phyloP scores from a whole-genome alignment of 1,140 invertebrate species.

The Heliconius himera region DNA sequence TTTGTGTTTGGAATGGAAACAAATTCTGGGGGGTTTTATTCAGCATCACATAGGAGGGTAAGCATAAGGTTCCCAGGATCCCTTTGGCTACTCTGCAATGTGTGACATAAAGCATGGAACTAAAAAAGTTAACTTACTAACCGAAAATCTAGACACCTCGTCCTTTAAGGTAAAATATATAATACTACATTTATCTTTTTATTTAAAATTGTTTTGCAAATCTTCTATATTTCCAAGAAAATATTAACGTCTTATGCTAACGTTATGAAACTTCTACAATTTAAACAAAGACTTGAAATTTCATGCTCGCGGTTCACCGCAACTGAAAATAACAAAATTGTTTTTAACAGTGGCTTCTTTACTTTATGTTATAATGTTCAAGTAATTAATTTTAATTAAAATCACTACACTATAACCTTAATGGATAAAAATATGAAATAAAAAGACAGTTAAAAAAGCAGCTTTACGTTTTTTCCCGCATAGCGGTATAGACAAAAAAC shows the following conservation, averaged over 20 bases:
- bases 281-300: conserved; percentile 9
- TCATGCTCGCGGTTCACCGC: not conserved
- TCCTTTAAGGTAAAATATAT: no score
- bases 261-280: not conserved
- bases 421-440: not conserved
- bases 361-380: not conserved
- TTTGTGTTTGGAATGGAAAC: no score
- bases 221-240: not conserved
- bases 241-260: not conserved
- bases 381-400: not conserved
- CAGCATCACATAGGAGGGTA: no score
- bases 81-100: no score
- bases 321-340: not conserved
- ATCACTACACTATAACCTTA: not conserved
- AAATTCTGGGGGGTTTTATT: no score
- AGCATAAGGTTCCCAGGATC: no score
- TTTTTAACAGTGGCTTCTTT: not conserved
- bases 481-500: no score
- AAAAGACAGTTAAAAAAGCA: no score
- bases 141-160: no score
- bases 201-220: not conserved
- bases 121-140: no score
- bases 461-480: no score
- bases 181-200: not conserved
- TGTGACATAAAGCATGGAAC: no score